These are phyloP conservation scores for Laticauda laticaudata DNA, from an alignment of 2,113 vertebrate genomes.

Conservation along the genomic window DNA sequence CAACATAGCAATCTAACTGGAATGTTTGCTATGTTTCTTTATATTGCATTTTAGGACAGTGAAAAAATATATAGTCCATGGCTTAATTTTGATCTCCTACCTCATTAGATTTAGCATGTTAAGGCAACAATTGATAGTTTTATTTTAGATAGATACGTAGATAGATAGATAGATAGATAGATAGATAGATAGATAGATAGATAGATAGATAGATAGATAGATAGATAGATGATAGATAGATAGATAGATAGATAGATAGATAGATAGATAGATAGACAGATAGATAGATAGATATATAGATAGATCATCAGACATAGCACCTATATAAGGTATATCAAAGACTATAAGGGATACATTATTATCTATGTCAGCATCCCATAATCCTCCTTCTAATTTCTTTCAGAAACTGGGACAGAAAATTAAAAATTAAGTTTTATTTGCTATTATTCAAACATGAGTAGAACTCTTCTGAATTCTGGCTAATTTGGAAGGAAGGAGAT, in stretches of 20 bases:
- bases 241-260: too few species aligned
- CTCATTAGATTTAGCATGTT: not conserved
- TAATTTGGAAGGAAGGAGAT: not conserved
- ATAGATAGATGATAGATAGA: too few species aligned
- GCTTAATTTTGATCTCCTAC: not conserved
- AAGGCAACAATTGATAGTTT: not conserved
- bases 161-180: too few species aligned
- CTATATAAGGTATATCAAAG: not conserved
- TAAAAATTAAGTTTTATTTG: not conserved
- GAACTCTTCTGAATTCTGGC: not conserved
- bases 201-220: too few species aligned
- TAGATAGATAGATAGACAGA: too few species aligned
- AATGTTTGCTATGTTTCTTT: not conserved
- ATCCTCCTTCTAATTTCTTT: not conserved
- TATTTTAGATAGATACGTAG: not conserved
- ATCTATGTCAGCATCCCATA: not conserved
- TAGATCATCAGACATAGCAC: not conserved
- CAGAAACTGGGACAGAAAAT: not conserved
- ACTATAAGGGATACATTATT: not conserved
- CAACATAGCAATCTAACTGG: not conserved
- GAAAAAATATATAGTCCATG: not conserved
- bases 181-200: too few species aligned
- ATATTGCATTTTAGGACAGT: not conserved
- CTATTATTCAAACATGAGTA: not conserved
- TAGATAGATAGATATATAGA: too few species aligned